Conservation (phyloP, 2,113 vertebrate genomes). For the Empidonax alnorum region DNA sequence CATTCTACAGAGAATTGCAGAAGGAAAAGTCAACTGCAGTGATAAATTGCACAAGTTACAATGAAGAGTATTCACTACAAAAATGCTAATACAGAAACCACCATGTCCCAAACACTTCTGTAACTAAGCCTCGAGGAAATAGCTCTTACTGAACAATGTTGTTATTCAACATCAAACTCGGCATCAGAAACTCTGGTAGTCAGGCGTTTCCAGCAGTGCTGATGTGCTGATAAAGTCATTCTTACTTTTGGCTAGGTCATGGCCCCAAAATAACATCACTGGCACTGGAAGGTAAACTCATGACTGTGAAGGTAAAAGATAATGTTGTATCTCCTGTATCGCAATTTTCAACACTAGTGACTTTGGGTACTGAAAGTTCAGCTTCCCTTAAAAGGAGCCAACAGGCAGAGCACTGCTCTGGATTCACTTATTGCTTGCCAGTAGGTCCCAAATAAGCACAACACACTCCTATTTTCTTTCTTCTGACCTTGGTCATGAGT, state of each 20-base stretch:
- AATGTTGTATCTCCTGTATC: neutral
- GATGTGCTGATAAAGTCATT: constrained; percentile 15
- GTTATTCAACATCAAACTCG: neutral
- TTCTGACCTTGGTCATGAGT: neutral
- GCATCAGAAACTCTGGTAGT: neutral
- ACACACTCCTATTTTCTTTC: neutral
- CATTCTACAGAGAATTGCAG: neutral
- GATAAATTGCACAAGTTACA: neutral
- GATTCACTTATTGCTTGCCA: neutral
- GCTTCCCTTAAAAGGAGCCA: neutral
- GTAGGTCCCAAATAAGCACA: neutral
- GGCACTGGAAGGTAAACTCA: neutral
- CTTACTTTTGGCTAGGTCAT: neutral
- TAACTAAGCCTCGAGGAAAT: neutral
- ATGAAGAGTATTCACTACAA: constrained; percentile 10
- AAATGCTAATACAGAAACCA: neutral
- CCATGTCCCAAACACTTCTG: neutral
- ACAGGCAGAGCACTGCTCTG: neutral
- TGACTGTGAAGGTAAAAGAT: neutral
- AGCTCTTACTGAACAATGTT: neutral
- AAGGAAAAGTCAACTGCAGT: neutral
- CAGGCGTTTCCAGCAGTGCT: neutral
- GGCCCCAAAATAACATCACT: neutral
- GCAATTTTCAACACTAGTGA: neutral
- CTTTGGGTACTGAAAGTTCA: neutral